Evolutionary conservation across 2,797 vertebrate species (phyloP).

Genomic region (Phrynocephalus forsythii): DNA sequence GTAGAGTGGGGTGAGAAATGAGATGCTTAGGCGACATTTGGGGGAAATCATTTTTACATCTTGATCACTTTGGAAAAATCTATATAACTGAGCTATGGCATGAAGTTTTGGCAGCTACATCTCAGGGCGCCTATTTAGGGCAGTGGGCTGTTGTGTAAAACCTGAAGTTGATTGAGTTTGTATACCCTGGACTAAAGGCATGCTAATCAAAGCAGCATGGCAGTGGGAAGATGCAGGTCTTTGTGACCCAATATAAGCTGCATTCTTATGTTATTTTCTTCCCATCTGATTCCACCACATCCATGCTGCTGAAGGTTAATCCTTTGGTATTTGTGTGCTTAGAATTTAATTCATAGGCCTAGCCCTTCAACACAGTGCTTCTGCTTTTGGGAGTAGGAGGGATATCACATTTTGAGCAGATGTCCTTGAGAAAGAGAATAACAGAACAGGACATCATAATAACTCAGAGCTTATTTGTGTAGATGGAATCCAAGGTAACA

Average conservation of each 20-base stretch:
- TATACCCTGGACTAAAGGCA: conserved; percentile 26
- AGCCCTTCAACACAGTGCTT: conserved; percentile 39
- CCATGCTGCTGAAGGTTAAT: conserved; percentile 23
- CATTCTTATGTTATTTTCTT: conserved; percentile 37
- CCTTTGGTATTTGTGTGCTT: conserved; percentile 36
- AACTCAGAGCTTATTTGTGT: conserved; percentile 49
- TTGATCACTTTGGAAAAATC: not conserved
- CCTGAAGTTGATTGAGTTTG: conserved; percentile 7
- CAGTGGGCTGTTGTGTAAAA: conserved; percentile 9
- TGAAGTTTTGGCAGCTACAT: not conserved
- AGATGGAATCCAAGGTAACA: conserved; percentile 49
- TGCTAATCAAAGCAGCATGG: conserved; percentile 34
- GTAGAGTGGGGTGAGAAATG: not conserved
- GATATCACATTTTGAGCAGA: conserved; percentile 35
- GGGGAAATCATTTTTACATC: not conserved
- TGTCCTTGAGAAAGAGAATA: conserved; percentile 54
- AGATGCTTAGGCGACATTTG: not conserved
- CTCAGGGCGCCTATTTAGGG: not conserved
- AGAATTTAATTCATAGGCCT: conserved; percentile 45
- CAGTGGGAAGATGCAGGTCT: conserved; percentile 36
- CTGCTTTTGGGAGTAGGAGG: conserved; percentile 23
- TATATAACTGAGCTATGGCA: not conserved
- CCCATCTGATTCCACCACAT: conserved; percentile 31
- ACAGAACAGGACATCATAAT: conserved; percentile 16
- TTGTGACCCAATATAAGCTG: conserved; percentile 33